Evolutionary conservation across 2,797 vertebrate species (phyloP).

Genomic region (Numenius phaeopus): DNA sequence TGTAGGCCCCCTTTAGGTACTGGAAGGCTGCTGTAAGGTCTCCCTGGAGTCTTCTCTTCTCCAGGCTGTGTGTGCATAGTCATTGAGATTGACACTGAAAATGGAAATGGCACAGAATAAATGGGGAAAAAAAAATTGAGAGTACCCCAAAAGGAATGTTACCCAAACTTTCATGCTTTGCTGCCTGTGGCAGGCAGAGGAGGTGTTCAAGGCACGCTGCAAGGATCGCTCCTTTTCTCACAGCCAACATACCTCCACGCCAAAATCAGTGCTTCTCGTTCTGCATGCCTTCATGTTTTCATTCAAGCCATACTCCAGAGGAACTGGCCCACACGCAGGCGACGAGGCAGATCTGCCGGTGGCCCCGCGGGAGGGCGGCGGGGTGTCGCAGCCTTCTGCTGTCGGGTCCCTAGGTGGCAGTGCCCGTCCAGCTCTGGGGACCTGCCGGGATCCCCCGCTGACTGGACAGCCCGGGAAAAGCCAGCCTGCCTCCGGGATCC

Average conservation of each 20-base stretch:
- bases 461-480: not conserved
- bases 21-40: not conserved
- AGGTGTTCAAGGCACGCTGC: rapidly evolving
- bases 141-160: not conserved
- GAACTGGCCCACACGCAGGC: too few relatives aligned
- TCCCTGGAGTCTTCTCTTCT: not conserved
- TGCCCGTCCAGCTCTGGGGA: not conserved
- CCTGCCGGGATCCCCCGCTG: not conserved
- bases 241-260: rapidly evolving
- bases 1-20: not conserved
- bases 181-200: not conserved
- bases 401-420: not conserved
- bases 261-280: not conserved
- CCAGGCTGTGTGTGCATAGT: not conserved
- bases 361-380: too few relatives aligned
- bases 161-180: not conserved
- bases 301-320: not conserved
- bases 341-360: too few relatives aligned
- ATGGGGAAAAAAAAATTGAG: not conserved
- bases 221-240: not conserved
- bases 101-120: not conserved
- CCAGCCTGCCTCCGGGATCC: too few relatives aligned
- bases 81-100: not conserved
- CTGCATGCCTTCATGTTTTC: rapidly evolving
- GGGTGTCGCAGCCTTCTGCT: not conserved